Evolutionary conservation across 2,888 invertebrate genomes (phyloP).

Genomic region (Eilema griseolum): DNA sequence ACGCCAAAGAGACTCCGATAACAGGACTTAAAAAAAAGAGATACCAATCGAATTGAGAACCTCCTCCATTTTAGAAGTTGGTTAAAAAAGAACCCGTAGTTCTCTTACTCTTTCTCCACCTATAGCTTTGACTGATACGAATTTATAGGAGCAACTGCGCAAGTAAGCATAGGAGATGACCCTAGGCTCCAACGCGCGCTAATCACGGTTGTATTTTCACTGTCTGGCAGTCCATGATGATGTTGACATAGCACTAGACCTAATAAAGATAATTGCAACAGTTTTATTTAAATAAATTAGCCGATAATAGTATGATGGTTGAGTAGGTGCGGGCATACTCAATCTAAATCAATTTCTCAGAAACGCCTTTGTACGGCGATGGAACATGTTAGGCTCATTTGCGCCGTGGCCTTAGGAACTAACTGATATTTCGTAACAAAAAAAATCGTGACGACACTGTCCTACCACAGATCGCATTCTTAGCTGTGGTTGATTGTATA

Average conservation of each 20-base stretch:
- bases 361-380: conserved; percentile 5
- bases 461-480: background rate
- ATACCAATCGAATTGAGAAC: too few relatives aligned
- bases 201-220: background rate
- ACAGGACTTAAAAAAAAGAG: too few relatives aligned
- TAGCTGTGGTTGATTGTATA: background rate
- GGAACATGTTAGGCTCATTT: conserved; percentile 8
- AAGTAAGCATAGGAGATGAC: background rate
- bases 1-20: too few relatives aligned
- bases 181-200: background rate
- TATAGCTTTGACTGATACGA: too few relatives aligned
- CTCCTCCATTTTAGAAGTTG: too few relatives aligned
- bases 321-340: background rate
- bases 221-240: background rate
- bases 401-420: conserved; percentile 6
- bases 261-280: background rate
- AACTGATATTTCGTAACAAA: background rate
- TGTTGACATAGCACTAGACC: background rate
- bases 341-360: conserved; percentile 12
- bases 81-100: too few relatives aligned
- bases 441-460: background rate
- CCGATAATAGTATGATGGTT: background rate
- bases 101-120: too few relatives aligned
- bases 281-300: background rate
- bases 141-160: background rate